Evolutionary conservation across 2,113 vertebrate genomes (phyloP), one percentile per base, ranked within the genome.

Genomic region (Gyps fulvus): DNA sequence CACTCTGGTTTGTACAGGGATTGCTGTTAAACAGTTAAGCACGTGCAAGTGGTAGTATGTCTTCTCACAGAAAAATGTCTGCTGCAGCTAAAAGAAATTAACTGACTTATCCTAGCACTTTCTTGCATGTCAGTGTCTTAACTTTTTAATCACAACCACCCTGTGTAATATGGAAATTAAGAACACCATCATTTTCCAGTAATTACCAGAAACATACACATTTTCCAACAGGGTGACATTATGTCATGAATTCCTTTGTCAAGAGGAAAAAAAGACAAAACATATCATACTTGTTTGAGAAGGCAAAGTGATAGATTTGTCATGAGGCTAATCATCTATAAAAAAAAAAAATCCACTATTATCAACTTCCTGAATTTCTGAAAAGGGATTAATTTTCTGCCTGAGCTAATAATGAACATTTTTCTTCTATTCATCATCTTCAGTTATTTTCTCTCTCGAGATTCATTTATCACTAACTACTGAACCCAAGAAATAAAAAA

Each of bases 261-360:
- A 94, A 83, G 76, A 83, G 16, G 26, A 80, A 89, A 96, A 93
- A 54, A 89, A 93, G 91, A 70, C 79, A 23, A 61, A 96, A 83
- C 91, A 65, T 55, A 89, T 59, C 90, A 81, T 45, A 76, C 21
- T 70, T 72, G 91, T 93, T 66, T 86, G 81, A 91, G 89, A 89
- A 87, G 45, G 72, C 49, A 89, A 93, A 89, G 87, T 87, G 97
- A 97, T 96, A 96, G 89, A 95, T 87, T 96, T 97, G 97, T 97
- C 98, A 97, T 42, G 73, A 98, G 94, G 87, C 93, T 96, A 98
- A 98, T 97, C 91, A 97, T 91, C 94, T 98, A 95, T 96, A 83
- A 87, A 78, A 79, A 83, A 83, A 69, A 93, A 90, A 86, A 92
- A 43, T 26, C 93, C 91, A 91, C 89, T 97, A 95, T 93, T 76